Percentiles rank a stretch among this genome's conserved stretches.
These are phyloP conservation scores for Harpegnathos saltator DNA, from an alignment of 1,140 invertebrate genomes.

Conservation along the genomic window DNA sequence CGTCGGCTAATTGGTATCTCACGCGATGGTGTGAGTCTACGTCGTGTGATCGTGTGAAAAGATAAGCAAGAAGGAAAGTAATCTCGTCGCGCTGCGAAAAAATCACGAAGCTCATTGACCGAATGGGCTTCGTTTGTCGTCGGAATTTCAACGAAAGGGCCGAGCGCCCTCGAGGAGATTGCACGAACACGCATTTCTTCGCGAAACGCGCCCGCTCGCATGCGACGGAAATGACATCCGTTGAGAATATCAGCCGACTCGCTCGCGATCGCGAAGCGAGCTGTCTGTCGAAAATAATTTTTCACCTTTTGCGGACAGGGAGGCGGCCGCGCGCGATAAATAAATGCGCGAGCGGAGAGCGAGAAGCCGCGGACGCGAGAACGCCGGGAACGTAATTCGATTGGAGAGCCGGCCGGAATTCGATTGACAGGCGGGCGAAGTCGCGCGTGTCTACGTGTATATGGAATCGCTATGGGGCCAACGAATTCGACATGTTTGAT, in stretches of 20 bases:
- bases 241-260: background rate
- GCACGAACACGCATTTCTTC: too few species aligned
- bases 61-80: too few species aligned
- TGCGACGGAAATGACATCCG: too few species aligned
- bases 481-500: slow-evolving; percentile 55
- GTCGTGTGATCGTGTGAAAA: too few species aligned
- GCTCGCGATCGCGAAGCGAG: slow-evolving; percentile 7
- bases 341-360: slow-evolving; percentile 62
- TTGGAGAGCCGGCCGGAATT: slow-evolving; percentile 58
- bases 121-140: too few species aligned
- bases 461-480: slow-evolving; percentile 59
- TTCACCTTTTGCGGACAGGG: slow-evolving; percentile 1
- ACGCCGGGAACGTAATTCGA: slow-evolving; percentile 60
- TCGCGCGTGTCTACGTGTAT: slow-evolving; percentile 52
- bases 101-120: too few species aligned
- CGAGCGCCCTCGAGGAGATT: too few species aligned
- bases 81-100: too few species aligned
- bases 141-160: too few species aligned
- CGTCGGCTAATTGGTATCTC: too few species aligned
- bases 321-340: slow-evolving; percentile 31
- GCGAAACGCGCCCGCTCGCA: too few species aligned
- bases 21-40: too few species aligned
- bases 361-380: slow-evolving; percentile 11
- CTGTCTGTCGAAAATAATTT: slow-evolving; percentile 46
- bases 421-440: slow-evolving; percentile 64